Evolutionary conservation across 2,888 invertebrate species (phyloP), one percentile per base, ranked within the genome.

Genomic region (Branchinecta sandiegonensis): DNA sequence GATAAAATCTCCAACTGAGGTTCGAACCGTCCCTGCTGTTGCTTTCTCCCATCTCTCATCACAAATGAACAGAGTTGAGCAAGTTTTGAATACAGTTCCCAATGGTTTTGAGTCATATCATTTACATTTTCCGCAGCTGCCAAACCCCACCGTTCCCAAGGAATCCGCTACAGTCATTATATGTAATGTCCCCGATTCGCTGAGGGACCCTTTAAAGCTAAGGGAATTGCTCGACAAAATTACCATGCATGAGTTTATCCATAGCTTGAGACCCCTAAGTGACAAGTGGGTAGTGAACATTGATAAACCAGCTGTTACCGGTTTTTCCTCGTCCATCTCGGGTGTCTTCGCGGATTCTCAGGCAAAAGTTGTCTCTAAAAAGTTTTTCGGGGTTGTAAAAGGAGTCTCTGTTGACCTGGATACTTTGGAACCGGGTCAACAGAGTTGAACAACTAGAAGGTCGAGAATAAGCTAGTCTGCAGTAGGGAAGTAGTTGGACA

Each of bases 51-150:
- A 50, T 50, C 56, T 50, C 56, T 50, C 14, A 13, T 50, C 56
- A 50, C 5, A 0, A 50, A 50, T 50, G 3, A 50, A 7, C 14
- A n/a, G 56, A 50, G 7, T 7, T 50, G 56, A 50, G 14, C 56
- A 7, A 50, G 5, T 50, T 50, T 7, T 50, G 14, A 50, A 50
- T 5, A 50, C 4, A 50, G 56, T 7, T 50, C 14, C 56, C 13
- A 50, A 50, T 50, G 14, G 56, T n/a, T 14, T 50, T 50, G 56
- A 50, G 14, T 50, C 56, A 50, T 50, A 50, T 50, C n/a, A 50
- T 50, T 50, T 50, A 50, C 5, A 50, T 4, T 50, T 7, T 2
- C 56, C 56, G 56, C 56, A 50, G 56, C 56, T 50, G 2, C 56
- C 56, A 5, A 50, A 5, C n/a, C 56, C 56, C 5, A 50, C 14